Evolutionary conservation across 2,888 invertebrate genomes (phyloP).

Genomic region (Netelia fuscicornis): DNA sequence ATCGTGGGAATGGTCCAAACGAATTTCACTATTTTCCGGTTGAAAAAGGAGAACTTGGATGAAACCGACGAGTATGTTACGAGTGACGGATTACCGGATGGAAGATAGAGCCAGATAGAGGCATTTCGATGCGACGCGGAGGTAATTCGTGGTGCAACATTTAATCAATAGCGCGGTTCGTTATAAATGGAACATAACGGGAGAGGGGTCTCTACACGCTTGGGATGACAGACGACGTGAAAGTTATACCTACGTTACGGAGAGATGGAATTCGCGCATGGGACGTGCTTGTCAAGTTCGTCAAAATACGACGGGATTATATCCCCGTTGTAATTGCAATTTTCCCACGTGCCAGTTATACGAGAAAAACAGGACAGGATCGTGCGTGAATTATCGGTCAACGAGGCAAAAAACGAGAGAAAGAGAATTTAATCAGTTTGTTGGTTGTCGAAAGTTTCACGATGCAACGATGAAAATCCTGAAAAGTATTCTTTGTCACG

Average conservation of each 20-base stretch:
- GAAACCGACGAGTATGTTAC: constrained; percentile 21
- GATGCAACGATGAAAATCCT: no score
- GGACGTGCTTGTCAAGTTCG: constrained; percentile 27
- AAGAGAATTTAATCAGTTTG: no score
- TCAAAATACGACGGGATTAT: constrained; percentile 40
- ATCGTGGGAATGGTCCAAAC: constrained; percentile 9
- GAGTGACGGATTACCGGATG: constrained; percentile 36
- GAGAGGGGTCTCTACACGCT: background rate
- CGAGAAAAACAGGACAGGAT: constrained; percentile 13
- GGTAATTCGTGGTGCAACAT: constrained; percentile 59
- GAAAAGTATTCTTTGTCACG: no score
- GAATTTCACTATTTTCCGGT: constrained; percentile 8
- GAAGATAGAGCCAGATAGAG: constrained; percentile 1
- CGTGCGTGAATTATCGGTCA: background rate
- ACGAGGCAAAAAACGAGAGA: background rate
- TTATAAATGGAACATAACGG: constrained; percentile 48
- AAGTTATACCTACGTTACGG: constrained; percentile 46
- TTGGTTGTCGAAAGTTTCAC: no score
- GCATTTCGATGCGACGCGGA: constrained; percentile 31
- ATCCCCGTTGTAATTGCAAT: constrained; percentile 29
- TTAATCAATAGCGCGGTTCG: constrained; percentile 66
- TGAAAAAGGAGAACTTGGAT: constrained; percentile 29
- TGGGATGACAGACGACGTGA: constrained; percentile 37
- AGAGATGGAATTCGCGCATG: constrained; percentile 45
- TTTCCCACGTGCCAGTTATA: constrained; percentile 15